Base-by-base conservation (phyloP, 2,888 invertebrate genomes). In the Thymelicus sylvestris region DNA sequence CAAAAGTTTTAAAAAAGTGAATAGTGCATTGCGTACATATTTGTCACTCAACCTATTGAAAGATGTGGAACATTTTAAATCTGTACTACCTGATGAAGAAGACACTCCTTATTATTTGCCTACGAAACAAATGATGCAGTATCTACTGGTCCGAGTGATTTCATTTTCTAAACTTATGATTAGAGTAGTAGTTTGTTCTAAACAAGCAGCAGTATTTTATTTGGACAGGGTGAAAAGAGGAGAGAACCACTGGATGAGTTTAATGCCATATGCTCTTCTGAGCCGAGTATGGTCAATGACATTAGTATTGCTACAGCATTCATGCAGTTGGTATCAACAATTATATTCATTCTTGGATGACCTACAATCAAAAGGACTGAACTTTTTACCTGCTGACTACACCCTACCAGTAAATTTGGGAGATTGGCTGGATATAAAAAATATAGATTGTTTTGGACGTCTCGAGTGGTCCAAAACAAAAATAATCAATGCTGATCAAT, bases 121-220 rank as follows among this genome's bases (percentile, higher is more conserved):
- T n/a, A 94, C 95, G 5, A 88, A 86, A 74, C 95, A 95, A 83
- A 95, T 95, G 94, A 77, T 95, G 12, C 88, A 95, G 78, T 95
- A 93, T 86, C 76, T 95, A 24, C 81, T 95, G 62, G 81, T 95
- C 1, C 90, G 93, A 78, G 83, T 94, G 5, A 93, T 95, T 76
- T 88, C 95, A 60, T 95, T 95, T 81, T 88, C 94, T 0, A 95
- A 94, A 80, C 82, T 95, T 19, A 94, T 95, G 91, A 77, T 88
- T 48, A 87, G 95, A 73, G 83, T 95, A 60, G 91, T 92, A 76
- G 80, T 90, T 7, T 92, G 90, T 73, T 89, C 95, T 0, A 91
- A 88, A 77, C 85, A 89, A 77, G 88, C 95, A 65, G 94, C 92
- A 38, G 78, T 92, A 57, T 94, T 94, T 79, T 94, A 95, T 75